A percentile compares a stretch with the other conserved stretches of the same genome.
These are phyloP conservation scores for Salmo trutta DNA, from an alignment of 2,797 vertebrate species.

Conservation along the genomic window DNA sequence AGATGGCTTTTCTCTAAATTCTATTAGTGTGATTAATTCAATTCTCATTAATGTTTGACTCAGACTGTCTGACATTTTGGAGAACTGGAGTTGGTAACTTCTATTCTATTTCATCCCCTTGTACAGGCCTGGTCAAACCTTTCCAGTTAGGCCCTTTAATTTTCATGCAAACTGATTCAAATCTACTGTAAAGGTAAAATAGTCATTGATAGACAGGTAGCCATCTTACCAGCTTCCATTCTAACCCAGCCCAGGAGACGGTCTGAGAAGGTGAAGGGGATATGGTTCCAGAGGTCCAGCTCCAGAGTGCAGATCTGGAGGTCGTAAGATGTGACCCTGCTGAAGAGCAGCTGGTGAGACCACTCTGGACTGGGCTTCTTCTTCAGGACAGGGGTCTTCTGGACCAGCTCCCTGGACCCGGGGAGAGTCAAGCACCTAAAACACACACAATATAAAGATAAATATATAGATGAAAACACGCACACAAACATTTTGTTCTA, in stretches of 20 bases:
- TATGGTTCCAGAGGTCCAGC: slow-evolving; percentile 73
- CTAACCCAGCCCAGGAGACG: slow-evolving; percentile 62
- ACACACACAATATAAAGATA: slow-evolving; percentile 7
- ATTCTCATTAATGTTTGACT: slow-evolving; percentile 31
- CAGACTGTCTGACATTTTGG: background rate
- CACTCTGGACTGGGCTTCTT: slow-evolving; percentile 65
- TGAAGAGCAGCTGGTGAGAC: slow-evolving; percentile 76
- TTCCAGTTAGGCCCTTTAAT: background rate
- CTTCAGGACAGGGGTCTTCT: slow-evolving; percentile 64
- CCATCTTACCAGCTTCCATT: slow-evolving; percentile 51
- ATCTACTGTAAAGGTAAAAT: background rate
- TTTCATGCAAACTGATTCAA: background rate
- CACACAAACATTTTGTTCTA: slow-evolving; percentile 10
- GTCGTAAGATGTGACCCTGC: slow-evolving; percentile 58
- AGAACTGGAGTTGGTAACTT: background rate
- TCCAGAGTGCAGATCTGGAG: slow-evolving; percentile 65
- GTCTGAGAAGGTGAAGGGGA: slow-evolving; percentile 50
- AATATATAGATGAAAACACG: background rate
- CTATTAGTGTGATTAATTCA: slow-evolving; percentile 28
- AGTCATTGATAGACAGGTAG: too few species aligned
- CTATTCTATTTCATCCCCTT: background rate
- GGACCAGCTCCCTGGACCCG: slow-evolving; percentile 59
- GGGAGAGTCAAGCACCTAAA: slow-evolving; percentile 73
- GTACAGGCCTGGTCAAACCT: too few species aligned
- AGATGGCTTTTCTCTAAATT: slow-evolving; percentile 10